A percentile compares a stretch with the other conserved stretches of the same genome.
These are phyloP conservation scores for Pteromalus puparum DNA, from an alignment of 1,140 invertebrate genomes.

Conservation along the genomic window DNA sequence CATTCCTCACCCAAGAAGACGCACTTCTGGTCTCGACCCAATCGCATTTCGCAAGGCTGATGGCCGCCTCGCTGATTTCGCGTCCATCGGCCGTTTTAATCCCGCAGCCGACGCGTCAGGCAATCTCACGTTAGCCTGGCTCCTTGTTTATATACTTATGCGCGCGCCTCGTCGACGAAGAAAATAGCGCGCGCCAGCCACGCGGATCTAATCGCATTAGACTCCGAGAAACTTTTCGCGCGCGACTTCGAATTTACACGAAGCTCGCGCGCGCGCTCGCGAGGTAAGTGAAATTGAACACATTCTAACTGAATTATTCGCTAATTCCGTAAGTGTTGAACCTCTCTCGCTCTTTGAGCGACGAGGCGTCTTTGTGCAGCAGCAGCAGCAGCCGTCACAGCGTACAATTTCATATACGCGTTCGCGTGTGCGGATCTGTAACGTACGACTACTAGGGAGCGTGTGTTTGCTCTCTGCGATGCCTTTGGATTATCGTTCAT, in stretches of 20 bases:
- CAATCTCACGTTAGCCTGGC: background rate
- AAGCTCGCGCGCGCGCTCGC: too few relatives aligned
- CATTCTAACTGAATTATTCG: conserved; percentile 44
- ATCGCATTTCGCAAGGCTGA: background rate
- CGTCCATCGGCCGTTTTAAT: background rate
- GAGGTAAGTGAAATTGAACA: conserved; percentile 40
- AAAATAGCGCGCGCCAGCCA: background rate
- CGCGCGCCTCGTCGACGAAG: background rate
- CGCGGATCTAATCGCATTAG: conserved; percentile 23
- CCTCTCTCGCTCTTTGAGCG: background rate
- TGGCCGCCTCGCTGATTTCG: background rate
- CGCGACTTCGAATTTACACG: background rate
- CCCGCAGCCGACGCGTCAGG: too few relatives aligned
- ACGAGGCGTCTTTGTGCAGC: background rate
- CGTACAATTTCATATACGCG: conserved; percentile 6
- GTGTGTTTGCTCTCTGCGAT: background rate
- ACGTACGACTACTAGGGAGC: background rate
- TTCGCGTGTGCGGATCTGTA: background rate
- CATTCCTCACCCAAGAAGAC: background rate
- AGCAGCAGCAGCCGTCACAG: background rate
- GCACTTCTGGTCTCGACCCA: background rate
- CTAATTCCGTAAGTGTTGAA: conserved; percentile 37
- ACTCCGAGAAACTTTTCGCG: background rate
- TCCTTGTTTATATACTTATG: conserved; percentile 14
- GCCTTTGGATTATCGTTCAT: background rate